A percentile compares a stretch with the other conserved stretches of the same genome.
These are phyloP conservation scores for Ctenoplectra terminalis DNA, from an alignment of 1,140 invertebrate genomes.

Conservation along the genomic window DNA sequence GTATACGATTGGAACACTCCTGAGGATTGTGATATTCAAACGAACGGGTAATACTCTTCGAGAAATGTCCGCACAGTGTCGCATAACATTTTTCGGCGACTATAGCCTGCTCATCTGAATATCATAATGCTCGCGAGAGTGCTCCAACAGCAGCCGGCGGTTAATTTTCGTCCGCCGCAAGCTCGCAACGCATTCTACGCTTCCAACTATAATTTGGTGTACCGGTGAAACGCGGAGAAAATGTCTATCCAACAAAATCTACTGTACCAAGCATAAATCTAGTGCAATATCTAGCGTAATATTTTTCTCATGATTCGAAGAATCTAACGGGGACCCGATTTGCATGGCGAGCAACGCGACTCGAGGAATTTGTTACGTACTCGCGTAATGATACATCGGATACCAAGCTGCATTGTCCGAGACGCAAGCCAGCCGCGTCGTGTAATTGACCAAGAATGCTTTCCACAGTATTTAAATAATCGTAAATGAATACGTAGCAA, in stretches of 20 bases:
- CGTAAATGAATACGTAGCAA: slow-evolving; percentile 29
- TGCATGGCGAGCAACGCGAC: slow-evolving; percentile 23
- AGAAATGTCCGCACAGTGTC: too few species aligned
- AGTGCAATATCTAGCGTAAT: not conserved
- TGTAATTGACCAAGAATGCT: slow-evolving; percentile 18
- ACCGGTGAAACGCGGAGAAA: not conserved
- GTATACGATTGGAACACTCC: too few species aligned
- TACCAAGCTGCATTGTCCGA: slow-evolving; percentile 1
- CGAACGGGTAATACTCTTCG: too few species aligned
- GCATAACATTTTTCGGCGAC: too few species aligned
- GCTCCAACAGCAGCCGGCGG: not conserved
- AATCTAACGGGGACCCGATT: slow-evolving; percentile 13
- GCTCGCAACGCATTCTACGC: not conserved
- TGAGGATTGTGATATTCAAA: too few species aligned
- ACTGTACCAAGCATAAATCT: not conserved
- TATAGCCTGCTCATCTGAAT: too few species aligned
- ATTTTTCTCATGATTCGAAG: slow-evolving; percentile 27
- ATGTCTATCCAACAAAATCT: not conserved
- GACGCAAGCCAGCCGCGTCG: slow-evolving; percentile 5
- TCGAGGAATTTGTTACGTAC: slow-evolving; percentile 26
- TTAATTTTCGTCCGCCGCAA: not conserved
- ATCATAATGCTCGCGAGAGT: too few species aligned
- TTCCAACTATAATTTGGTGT: not conserved
- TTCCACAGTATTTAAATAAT: slow-evolving; percentile 29
- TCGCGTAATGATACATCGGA: slow-evolving; percentile 31